Evolutionary conservation across 1,140 invertebrate genomes (phyloP), one percentile per base, ranked within the genome.

Genomic region (Drosophila pectinifera): DNA sequence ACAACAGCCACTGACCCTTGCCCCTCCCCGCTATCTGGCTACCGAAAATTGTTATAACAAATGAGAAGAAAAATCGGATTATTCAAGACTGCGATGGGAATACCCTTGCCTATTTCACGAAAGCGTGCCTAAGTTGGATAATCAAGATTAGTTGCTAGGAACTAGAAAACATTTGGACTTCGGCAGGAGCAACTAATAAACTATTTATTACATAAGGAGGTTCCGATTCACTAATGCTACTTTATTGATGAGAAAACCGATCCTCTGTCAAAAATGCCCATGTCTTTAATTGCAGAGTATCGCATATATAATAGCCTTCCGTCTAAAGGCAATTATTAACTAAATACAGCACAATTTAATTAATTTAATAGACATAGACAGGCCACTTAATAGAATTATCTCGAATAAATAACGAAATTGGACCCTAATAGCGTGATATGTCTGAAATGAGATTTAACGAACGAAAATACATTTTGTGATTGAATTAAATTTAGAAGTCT

Each of bases 311-410:
- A 46, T 13, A 11, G 5, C 13, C 20, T 38, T 5, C 26, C 43
- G 31, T 43, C 26, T 67, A 48, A 70, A 56, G 26, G 68, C 67
- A 81, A 77, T 81, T 81, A 81, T 67, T 55, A 63, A 53, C 53
- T 58, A 65, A 70, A 81, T 80, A 61, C 26, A 61, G 42, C 34
- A 55, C 55, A 75, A 76, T 75, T 59, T 38, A 20, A 38, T 46
- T 59, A 75, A 76, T 75, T 59, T 38, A 20, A 38, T 46, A 59
- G 34, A 57, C 31, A 61, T 39, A 59, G 51, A 57, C 49, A 56
- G 11, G 18, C 45, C 61, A 54, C 34, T 70, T 67, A 65, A 58
- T 59, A 34, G 59, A 55, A 75, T 57, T 65, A 75, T 53, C 14
- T n/a, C 46, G 18, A 57, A 41, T 41, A 51, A 51, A 51, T 51